Base-by-base conservation (phyloP, 2,113 vertebrate species). In the Pseudopipra pipra region DNA sequence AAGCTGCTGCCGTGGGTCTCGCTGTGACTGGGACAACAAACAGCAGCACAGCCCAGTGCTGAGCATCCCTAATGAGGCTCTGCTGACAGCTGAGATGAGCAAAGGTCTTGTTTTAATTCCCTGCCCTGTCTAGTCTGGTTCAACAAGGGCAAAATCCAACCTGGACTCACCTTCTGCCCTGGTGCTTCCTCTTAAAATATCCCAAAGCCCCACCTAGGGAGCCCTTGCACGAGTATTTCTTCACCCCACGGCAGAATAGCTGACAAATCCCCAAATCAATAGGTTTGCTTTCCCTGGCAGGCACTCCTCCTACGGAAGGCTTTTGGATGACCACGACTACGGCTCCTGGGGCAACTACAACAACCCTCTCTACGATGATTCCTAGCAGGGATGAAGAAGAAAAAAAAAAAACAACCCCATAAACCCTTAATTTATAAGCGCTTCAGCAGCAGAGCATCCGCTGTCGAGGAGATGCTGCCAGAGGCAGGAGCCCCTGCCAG, bases 321-420 rank as follows among this genome's bases (percentile, higher is more conserved):
- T 99, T 30, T 54, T 98, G 95, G 98, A 99, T 1, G 98, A 98
- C 67, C 97, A 96, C 0, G 98, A 98, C n/a, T 98, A 97, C 1
- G 92, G 97, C 41, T 97, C 97, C 52, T 97, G 98, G 97, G 98
- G 98, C 56, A 99, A 99, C 97, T 99, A 99, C 98, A 98, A 97
- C 98, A 99, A 99, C 91, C 99, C 99, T 18, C 98, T 99, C 61
- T 99, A 98, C 0, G 98, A 99, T 1, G 98, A 98, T 82, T 99
- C 97, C 96, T 97, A 97, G 97, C 92, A 59, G 54, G 87, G 91
- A 95, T 1, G 2, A 73, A 47, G 74, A 15, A 17, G 25, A 46
- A 58, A 23, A 73, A 47, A 72, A 15, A 17, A 28, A 46, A 52
- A 15, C 23, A 25, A 43, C 9, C 56, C 80, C 80, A 71, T 9